phyloP scores from a whole-genome alignment of 2,797 vertebrate species.

The Coreius guichenoti region DNA sequence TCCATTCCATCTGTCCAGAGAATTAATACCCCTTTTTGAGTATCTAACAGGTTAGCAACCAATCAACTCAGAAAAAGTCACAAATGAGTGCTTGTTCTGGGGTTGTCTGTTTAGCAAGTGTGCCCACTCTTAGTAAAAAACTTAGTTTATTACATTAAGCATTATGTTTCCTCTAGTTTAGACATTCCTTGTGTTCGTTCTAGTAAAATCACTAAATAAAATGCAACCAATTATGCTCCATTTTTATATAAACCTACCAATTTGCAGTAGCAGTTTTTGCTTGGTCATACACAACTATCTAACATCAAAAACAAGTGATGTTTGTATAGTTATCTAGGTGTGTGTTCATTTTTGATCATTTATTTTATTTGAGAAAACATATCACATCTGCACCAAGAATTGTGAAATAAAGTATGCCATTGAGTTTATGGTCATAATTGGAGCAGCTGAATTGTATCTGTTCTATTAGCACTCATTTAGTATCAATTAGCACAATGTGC shows the following conservation, averaged over 20 bases:
- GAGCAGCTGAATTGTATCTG: neutral
- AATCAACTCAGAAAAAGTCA: neutral
- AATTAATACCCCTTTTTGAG: constrained; percentile 18
- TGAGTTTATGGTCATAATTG: neutral
- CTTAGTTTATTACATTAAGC: neutral
- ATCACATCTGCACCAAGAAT: neutral
- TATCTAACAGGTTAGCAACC: constrained; percentile 18
- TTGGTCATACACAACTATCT: neutral
- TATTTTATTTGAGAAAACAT: neutral
- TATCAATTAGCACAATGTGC: constrained; percentile 25
- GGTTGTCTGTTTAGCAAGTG: neutral
- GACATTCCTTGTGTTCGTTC: neutral
- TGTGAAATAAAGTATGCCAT: neutral
- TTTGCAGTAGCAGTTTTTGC: neutral
- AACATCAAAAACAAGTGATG: neutral
- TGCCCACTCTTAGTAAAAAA: neutral
- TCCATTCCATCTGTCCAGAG: constrained; percentile 44
- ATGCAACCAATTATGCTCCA: neutral
- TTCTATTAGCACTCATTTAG: constrained; percentile 35
- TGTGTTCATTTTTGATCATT: neutral
- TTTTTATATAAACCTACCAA: neutral
- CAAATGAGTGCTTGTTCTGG: neutral
- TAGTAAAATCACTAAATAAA: neutral
- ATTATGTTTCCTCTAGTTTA: neutral
- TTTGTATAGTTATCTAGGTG: neutral